Evolutionary conservation across 1,140 invertebrate genomes (phyloP).

Genomic region (Bombus soroeensis): DNA sequence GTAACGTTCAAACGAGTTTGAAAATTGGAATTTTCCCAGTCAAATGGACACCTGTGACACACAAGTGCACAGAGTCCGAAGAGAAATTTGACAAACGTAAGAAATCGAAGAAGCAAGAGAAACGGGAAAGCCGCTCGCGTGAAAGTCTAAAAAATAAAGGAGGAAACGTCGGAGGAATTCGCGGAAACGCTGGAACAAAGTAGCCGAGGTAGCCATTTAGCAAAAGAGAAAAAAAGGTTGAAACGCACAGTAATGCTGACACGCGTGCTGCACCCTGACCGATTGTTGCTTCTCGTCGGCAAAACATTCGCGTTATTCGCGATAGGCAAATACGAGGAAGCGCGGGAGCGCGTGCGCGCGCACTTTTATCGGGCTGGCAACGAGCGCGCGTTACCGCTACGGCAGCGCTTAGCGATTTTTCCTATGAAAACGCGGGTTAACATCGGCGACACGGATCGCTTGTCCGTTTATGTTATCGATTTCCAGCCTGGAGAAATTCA

Average conservation of each 20-base stretch:
- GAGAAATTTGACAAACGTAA: neutral
- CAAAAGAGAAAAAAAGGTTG: neutral
- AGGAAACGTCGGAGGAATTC: neutral
- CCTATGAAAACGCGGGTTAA: slow-evolving; percentile 19
- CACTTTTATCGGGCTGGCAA: neutral
- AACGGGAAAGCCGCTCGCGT: neutral
- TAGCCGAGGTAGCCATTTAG: neutral
- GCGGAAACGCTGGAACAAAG: neutral
- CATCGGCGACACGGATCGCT: neutral
- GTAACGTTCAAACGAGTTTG: no score
- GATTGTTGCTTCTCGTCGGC: slow-evolving; percentile 59
- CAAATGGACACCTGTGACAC: no score
- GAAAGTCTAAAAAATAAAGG: neutral
- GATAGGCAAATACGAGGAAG: slow-evolving; percentile 44
- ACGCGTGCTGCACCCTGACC: slow-evolving; percentile 67
- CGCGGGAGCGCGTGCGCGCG: slow-evolving; percentile 8
- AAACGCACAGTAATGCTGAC: slow-evolving; percentile 27
- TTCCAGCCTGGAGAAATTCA: neutral
- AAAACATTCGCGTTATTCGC: slow-evolving; percentile 58
- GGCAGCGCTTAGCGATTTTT: neutral
- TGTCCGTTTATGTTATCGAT: slow-evolving; percentile 13
- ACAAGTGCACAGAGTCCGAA: neutral
- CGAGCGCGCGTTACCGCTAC: neutral
- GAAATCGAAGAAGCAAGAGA: neutral
- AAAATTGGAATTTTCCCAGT: no score